These are phyloP conservation scores for Callitettix versicolor DNA, from an alignment of 1,140 invertebrate genomes.

Conservation along the genomic window DNA sequence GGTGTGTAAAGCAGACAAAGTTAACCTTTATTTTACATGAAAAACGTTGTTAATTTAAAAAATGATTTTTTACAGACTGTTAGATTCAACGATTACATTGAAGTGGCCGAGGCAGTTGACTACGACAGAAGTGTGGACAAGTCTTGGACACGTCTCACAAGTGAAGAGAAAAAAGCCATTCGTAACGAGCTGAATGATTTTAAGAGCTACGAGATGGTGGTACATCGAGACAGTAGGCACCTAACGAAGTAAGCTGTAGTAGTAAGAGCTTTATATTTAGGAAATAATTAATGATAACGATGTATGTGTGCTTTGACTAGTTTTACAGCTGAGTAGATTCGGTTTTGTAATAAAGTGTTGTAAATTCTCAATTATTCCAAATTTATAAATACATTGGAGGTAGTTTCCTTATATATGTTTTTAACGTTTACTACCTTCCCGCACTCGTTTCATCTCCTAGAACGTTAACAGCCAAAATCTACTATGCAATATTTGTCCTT, in stretches of 20 bases:
- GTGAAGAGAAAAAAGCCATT: slow-evolving; percentile 97
- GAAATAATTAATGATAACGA: neutral
- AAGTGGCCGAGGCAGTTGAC: slow-evolving; percentile 93
- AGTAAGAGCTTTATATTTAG: neutral
- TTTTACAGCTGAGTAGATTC: neutral
- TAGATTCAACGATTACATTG: slow-evolving; percentile 98
- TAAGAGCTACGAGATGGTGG: slow-evolving; percentile 98
- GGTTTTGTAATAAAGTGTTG: neutral
- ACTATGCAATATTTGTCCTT: too few species aligned
- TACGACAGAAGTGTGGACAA: slow-evolving; percentile 95
- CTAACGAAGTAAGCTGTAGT: slow-evolving; percentile 64
- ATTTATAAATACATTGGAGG: too few species aligned
- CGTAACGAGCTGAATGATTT: slow-evolving; percentile 99
- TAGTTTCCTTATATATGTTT: too few species aligned
- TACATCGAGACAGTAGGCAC: slow-evolving; percentile 96
- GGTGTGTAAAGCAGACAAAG: too few species aligned
- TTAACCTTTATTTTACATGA: too few species aligned
- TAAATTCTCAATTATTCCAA: neutral
- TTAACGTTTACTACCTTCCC: too few species aligned
- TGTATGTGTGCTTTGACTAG: neutral
- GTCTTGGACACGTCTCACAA: slow-evolving; percentile 96
- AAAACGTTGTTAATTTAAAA: too few species aligned
- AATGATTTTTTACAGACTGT: slow-evolving; percentile 75
- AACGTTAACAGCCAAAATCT: too few species aligned
- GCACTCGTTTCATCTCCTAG: too few species aligned